These are phyloP conservation scores for Takifugu flavidus DNA, from an alignment of 2,113 vertebrate species.

Conservation along the genomic window DNA sequence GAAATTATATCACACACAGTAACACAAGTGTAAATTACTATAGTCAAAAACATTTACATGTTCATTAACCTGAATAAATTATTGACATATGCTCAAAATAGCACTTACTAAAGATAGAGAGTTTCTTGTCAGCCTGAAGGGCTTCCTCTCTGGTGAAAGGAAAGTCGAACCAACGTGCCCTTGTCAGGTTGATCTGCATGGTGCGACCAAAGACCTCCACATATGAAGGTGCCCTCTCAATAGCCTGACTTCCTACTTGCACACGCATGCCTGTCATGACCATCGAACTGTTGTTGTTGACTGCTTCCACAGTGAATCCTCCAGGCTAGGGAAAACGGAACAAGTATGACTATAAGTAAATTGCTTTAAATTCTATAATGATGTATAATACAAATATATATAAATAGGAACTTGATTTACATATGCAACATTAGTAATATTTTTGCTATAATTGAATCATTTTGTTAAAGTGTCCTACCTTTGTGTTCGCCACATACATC, in stretches of 20 bases:
- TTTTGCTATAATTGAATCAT: conserved; percentile 2
- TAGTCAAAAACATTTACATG: background rate
- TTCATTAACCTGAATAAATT: background rate
- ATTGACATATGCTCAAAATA: background rate
- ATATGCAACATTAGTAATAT: background rate
- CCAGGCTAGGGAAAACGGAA: conserved; percentile 79
- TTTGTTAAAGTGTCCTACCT: conserved; percentile 72
- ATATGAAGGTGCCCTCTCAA: conserved; percentile 91
- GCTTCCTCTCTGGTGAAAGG: conserved; percentile 97
- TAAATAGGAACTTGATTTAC: background rate
- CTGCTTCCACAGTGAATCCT: conserved; percentile 92
- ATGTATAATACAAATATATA: background rate
- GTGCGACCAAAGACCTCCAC: conserved; percentile 96
- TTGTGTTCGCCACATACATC: conserved; percentile 99
- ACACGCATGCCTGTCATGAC: conserved; percentile 98
- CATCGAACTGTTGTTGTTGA: conserved; percentile 96
- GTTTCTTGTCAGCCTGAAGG: conserved; percentile 95
- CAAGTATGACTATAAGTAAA: background rate
- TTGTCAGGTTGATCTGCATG: conserved; percentile 96
- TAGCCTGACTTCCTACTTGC: conserved; percentile 93
- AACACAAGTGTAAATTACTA: no score
- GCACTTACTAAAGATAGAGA: conserved; percentile 91
- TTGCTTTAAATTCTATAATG: background rate
- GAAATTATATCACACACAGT: no score
- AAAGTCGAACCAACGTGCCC: conserved; percentile 96